Conservation (phyloP, 2,888 invertebrate genomes). For the Rhabditoides inermis region DNA sequence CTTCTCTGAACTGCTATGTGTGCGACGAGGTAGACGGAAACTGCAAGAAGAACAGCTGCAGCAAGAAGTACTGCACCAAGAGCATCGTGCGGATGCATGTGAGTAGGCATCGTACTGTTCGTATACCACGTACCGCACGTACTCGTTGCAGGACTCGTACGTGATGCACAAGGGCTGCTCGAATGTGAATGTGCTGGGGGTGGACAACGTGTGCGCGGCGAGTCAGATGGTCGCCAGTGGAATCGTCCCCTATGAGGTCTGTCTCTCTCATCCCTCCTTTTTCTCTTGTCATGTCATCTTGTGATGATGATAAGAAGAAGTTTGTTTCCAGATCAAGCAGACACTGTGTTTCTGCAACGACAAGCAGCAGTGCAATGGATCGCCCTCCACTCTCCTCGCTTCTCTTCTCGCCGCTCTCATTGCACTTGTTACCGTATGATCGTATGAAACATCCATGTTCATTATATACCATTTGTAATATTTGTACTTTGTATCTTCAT, state of each 20-base stretch:
- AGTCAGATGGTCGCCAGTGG: conserved; percentile 18
- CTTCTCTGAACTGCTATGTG: too few species aligned
- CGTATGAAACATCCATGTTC: too few species aligned
- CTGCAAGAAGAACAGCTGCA: conserved; percentile 23
- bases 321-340: neutral
- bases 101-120: too few species aligned
- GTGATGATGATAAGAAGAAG: neutral
- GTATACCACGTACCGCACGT: too few species aligned
- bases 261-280: neutral
- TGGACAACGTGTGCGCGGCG: conserved; percentile 20
- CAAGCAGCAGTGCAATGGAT: conserved; percentile 27
- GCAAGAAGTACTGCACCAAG: conserved; percentile 32
- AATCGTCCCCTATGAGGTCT: too few species aligned
- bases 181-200: conserved; percentile 24
- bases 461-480: too few species aligned
- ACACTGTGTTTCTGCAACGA: conserved; percentile 27
- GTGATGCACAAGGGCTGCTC: conserved; percentile 24
- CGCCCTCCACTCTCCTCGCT: conserved; percentile 11
- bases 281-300: neutral
- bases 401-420: too few species aligned
- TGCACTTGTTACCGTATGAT: too few species aligned
- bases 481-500: too few species aligned
- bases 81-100: too few species aligned
- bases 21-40: too few species aligned
- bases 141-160: too few species aligned